phyloP scores from a whole-genome alignment of 2,113 vertebrate species.

The Lipophrys pholis region DNA sequence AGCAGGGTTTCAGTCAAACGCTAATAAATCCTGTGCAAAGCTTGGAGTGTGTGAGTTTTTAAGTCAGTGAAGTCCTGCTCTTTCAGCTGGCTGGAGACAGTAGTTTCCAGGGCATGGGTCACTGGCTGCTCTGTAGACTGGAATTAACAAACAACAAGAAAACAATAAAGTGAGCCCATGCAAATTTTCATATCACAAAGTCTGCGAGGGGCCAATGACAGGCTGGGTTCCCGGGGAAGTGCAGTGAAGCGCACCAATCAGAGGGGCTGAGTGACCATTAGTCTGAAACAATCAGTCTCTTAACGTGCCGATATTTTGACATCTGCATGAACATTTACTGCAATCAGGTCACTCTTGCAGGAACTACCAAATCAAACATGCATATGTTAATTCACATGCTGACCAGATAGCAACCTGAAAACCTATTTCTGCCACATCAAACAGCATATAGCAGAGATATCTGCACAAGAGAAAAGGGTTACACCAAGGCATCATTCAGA shows the following conservation, averaged over 20 bases:
- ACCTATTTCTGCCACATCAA: conserved; percentile 65
- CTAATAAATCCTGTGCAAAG: background rate
- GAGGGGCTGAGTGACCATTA: conserved; percentile 82
- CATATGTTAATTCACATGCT: conserved; percentile 72
- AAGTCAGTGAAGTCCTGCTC: conserved; percentile 39
- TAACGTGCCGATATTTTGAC: conserved; percentile 80
- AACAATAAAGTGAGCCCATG: conserved; percentile 83
- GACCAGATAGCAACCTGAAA: conserved; percentile 69
- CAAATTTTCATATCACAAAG: conserved; percentile 82
- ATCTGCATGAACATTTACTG: conserved; percentile 59
- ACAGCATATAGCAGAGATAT: conserved; percentile 28
- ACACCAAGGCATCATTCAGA: conserved; percentile 4
- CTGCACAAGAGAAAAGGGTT: conserved; percentile 59
- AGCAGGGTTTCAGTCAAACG: background rate
- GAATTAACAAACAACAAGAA: conserved; percentile 87
- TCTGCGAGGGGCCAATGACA: conserved; percentile 73
- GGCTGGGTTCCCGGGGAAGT: conserved; percentile 62
- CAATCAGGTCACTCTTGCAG: conserved; percentile 80
- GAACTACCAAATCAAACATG: conserved; percentile 60
- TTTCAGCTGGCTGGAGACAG: conserved; percentile 48
- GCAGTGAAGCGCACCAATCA: conserved; percentile 80
- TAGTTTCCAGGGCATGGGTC: conserved; percentile 78
- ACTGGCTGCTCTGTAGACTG: conserved; percentile 85
- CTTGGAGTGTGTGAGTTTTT: conserved; percentile 24
- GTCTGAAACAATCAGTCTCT: conserved; percentile 85